Evolutionary conservation across 2,797 vertebrate species (phyloP), one percentile per base, ranked within the genome.

Genomic region (Meda fulgida): DNA sequence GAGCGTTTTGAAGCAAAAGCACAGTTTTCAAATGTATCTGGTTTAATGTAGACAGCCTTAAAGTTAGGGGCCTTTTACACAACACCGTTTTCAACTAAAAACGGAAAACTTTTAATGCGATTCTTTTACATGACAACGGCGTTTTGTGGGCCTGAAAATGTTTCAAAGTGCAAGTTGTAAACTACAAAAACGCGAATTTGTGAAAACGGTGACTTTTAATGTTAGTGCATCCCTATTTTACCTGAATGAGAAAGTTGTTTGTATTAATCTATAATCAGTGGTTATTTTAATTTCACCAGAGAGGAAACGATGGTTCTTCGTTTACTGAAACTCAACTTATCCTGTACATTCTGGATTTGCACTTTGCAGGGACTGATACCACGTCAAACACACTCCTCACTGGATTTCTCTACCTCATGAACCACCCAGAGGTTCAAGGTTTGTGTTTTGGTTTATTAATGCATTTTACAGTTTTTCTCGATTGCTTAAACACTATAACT

Each of bases 301-400:
- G 87, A 89, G 88, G 76, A 9, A 43, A 40, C 51, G 71, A 55
- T 83, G 90, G 87, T 75, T 89, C 87, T 9, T 80, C 89, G 7
- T 95, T 97, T 87, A 82, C 89, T 65, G 93, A 95, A 18, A 60
- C 83, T 0, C 84, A 90, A 4, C 87, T 96, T 2, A 16, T 67
- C 1, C 72, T 80, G 3, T 84, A 58, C 0, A 4, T 87, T 29
- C 0, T 92, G 3, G 92, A 92, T 78, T 83, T 95, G 58, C 89
- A 95, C 67, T 1, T 89, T 84, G 94, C 92, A 84, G 95, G 93
- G 58, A 95, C 93, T 23, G 95, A 96, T 85, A 95, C 93, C 0
- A 93, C 91, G 0, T 91, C 93, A 71, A 92, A 94, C 89, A 94
- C 91, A 1, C 84, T 95, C 18, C 91, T 93, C 1, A 91, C 91